Conservation (phyloP, 2,888 invertebrate species). For the Tenthredo amoena region DNA sequence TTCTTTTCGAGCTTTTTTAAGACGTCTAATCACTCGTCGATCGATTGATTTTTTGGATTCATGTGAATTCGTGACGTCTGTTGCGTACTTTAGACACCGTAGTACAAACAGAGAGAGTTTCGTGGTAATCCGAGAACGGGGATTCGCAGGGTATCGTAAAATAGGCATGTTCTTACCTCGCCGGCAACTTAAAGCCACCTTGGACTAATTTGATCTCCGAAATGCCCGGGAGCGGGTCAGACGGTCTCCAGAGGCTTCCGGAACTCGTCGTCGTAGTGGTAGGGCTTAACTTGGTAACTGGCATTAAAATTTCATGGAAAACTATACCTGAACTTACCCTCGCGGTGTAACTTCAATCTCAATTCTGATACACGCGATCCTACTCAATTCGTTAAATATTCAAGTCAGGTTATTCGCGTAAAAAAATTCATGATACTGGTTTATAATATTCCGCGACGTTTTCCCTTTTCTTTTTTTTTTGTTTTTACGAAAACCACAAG, state of each 20-base stretch:
- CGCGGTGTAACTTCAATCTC: constrained; percentile 57
- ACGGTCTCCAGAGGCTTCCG: constrained; percentile 54
- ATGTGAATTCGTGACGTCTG: background rate
- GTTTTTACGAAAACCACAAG: background rate
- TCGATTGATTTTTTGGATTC: background rate
- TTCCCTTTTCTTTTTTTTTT: background rate
- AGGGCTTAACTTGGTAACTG: constrained; percentile 61
- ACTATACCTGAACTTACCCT: constrained; percentile 54
- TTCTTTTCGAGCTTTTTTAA: background rate
- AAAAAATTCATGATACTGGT: background rate
- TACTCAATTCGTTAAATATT: constrained; percentile 9
- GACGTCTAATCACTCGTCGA: background rate
- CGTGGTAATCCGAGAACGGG: constrained; percentile 39
- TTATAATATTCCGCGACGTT: background rate
- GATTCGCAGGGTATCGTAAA: constrained; percentile 36
- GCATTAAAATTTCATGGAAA: constrained; percentile 70
- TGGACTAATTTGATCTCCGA: constrained; percentile 58
- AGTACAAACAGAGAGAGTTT: constrained; percentile 12
- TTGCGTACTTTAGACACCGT: background rate
- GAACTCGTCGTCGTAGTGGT: background rate
- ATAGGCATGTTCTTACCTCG: constrained; percentile 4
- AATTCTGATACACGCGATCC: constrained; percentile 59
- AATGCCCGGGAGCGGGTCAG: constrained; percentile 58
- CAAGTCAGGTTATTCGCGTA: background rate
- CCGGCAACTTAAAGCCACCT: constrained; percentile 40